Evolutionary conservation across 1,140 invertebrate genomes (phyloP), one percentile per base, ranked within the genome.

Genomic region (Drosophila nigromelanica): DNA sequence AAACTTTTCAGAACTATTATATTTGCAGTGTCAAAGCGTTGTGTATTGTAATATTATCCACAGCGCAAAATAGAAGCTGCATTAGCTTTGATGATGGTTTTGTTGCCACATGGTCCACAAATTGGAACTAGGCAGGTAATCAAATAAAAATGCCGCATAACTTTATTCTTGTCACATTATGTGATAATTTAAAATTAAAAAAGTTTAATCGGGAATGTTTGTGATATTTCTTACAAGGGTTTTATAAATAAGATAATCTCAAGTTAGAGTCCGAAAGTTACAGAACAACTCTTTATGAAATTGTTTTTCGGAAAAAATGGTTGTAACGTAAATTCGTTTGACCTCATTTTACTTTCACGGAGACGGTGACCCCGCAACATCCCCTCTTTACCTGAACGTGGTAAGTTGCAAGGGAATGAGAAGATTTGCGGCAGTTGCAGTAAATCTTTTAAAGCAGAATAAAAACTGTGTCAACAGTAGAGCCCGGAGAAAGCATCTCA

Each of bases 381-480:
- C 52, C 39, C 18, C 35, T 67, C 47, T 52, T 67, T 59, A 59
- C 69, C 54, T 64, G 50, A 15, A 12, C 12, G 37, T 66, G 30
- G 11, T 10, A 15, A 10, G 11, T 12, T 18, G 27, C 27, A 54
- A 40, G 18, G 8, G 27, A 42, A 27, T 21, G 21, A 4, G 30
- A 56, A 58, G 48, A 73, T 60, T 52, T 47, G 55, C 54, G 35
- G 55, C 42, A 39, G 14, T 48, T 73, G 55, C 54, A 60, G 55
- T 73, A 68, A 67, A 60, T 73, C 70, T 68, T 55, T 47, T 67
- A 60, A 73, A 60, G 47, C 47, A 67, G 47, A 73, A 54, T 68
- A 48, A 59, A 68, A 68, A 68, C 70, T 73, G 55, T 73, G 70
- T 73, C 70, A 73, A 67, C 70, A 73, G 70, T 60, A 66, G 61